phyloP scores from a whole-genome alignment of 2,797 vertebrate species.

The Bradypodion ventrale region DNA sequence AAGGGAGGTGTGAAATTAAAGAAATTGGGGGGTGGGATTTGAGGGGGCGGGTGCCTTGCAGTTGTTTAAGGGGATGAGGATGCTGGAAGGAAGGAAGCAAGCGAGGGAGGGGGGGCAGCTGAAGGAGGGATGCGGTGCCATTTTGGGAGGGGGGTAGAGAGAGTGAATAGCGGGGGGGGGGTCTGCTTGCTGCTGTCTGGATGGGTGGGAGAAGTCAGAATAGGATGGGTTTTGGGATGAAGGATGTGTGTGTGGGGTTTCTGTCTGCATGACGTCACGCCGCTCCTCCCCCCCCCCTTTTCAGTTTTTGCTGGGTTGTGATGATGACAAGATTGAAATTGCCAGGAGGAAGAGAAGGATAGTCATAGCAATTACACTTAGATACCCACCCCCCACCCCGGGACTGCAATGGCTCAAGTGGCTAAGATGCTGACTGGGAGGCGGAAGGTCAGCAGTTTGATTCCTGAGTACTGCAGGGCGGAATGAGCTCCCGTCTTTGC shows the following conservation, averaged over 20 bases:
- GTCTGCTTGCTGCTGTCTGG: background rate
- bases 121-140: background rate
- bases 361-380: too few species aligned
- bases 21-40: too few species aligned
- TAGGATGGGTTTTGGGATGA: background rate
- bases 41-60: background rate
- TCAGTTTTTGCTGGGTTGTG: background rate
- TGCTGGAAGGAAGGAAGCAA: background rate
- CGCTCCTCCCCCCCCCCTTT: background rate
- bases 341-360: background rate
- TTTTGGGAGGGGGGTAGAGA: rapidly evolving
- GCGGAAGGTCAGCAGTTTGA: too few species aligned
- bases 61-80: background rate
- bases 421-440: too few species aligned
- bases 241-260: too few species aligned
- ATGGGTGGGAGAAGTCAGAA: too few species aligned
- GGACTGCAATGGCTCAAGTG: too few species aligned
- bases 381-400: too few species aligned
- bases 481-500: too few species aligned
- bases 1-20: too few species aligned
- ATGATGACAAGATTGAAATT: background rate
- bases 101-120: background rate
- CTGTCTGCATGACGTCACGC: background rate
- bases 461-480: too few species aligned
- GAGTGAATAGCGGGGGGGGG: background rate